phyloP scores from a whole-genome alignment of 2,888 invertebrate species.

The Zaprionus obscuricornis region DNA sequence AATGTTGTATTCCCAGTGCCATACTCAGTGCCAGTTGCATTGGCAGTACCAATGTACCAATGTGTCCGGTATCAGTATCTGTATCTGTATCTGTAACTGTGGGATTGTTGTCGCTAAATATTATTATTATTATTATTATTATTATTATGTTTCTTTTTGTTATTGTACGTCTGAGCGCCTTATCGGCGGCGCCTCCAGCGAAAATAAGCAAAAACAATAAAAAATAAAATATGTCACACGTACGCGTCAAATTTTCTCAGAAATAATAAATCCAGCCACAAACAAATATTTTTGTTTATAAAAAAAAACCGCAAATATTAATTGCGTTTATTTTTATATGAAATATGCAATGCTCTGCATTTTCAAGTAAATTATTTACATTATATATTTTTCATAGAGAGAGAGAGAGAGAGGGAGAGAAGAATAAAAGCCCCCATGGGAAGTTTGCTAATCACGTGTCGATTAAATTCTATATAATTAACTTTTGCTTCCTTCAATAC shows the following conservation, averaged over 20 bases:
- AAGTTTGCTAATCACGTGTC: no score
- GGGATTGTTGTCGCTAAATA: constrained; percentile 52
- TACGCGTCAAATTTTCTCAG: constrained; percentile 70
- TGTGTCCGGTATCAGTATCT: constrained; percentile 39
- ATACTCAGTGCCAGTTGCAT: constrained; percentile 1
- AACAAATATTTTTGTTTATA: constrained; percentile 7
- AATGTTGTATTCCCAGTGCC: no score
- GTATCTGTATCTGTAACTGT: constrained; percentile 54
- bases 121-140: constrained; percentile 13
- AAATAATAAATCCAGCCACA: constrained; percentile 42
- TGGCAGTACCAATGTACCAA: not conserved
- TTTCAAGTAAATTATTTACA: no score
- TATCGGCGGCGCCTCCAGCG: constrained; percentile 75
- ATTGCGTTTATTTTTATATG: constrained; percentile 16
- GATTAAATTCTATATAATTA: no score
- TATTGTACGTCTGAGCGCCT: constrained; percentile 42
- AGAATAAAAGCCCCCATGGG: no score
- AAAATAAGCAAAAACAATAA: constrained; percentile 33
- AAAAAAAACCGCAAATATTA: constrained; percentile 41
- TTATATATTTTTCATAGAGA: no score
- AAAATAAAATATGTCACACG: constrained; percentile 70
- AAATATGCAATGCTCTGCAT: constrained; percentile 30
- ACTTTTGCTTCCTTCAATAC: no score
- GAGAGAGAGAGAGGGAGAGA: no score
- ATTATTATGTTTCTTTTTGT: constrained; percentile 8